A percentile compares a stretch with the other conserved stretches of the same genome.
Conservation (phyloP, 2,113 vertebrate genomes). For the Ophthalmolycus amberensis region DNA sequence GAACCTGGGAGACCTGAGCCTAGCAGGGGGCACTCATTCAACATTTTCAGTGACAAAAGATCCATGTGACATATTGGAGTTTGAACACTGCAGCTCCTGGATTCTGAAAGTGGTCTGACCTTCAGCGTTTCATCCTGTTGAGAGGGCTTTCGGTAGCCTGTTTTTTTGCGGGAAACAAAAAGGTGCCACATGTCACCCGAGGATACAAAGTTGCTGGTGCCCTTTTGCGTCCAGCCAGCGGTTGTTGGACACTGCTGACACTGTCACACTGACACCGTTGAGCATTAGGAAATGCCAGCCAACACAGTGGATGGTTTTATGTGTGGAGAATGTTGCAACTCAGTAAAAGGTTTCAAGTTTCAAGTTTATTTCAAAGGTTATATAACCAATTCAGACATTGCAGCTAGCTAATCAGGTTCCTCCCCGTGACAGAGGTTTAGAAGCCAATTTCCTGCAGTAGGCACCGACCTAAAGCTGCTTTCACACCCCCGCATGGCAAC, state of each 20-base stretch:
- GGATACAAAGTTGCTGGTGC: slow-evolving; percentile 39
- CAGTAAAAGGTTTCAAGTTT: slow-evolving; percentile 5
- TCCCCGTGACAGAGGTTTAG: not conserved
- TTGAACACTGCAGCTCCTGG: slow-evolving; percentile 26
- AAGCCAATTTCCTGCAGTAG: not conserved
- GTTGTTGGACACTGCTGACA: slow-evolving; percentile 43
- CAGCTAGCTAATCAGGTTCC: not conserved
- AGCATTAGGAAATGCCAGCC: slow-evolving; percentile 48
- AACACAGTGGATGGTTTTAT: slow-evolving; percentile 16
- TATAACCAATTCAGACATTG: not conserved
- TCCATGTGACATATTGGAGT: slow-evolving; percentile 21
- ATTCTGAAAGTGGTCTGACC: slow-evolving; percentile 71
- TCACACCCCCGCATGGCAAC: not conserved
- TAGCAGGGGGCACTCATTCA: slow-evolving; percentile 52
- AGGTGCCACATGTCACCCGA: slow-evolving; percentile 35
- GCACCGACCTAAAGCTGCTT: not conserved
- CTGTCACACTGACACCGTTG: slow-evolving; percentile 46
- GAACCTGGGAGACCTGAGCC: slow-evolving; percentile 8
- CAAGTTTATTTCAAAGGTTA: not conserved
- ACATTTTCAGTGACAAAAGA: slow-evolving; percentile 63
- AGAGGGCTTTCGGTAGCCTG: slow-evolving; percentile 30
- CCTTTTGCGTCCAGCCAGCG: slow-evolving; percentile 54
- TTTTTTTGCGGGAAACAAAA: slow-evolving; percentile 48
- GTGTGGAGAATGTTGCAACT: slow-evolving; percentile 1
- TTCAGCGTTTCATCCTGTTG: slow-evolving; percentile 63